These are phyloP conservation scores for Troglohyphantes excavatus DNA, from an alignment of 2,888 invertebrate species.

Conservation along the genomic window DNA sequence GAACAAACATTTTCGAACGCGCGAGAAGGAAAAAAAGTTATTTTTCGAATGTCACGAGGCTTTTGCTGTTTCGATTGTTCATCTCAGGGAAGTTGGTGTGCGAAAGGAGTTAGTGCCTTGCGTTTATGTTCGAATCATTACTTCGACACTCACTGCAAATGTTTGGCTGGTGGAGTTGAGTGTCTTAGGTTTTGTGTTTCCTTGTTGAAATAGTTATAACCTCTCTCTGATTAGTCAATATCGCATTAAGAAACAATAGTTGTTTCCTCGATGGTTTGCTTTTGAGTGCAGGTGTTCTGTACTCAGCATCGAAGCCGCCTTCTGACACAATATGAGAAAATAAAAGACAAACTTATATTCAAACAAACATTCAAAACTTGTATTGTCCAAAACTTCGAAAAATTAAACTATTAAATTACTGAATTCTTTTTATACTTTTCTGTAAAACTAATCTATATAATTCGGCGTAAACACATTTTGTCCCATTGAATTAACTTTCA, in stretches of 20 bases:
- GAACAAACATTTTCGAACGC: slow-evolving; percentile 2
- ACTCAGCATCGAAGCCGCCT: too few species aligned
- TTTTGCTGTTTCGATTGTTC: neutral
- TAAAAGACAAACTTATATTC: too few species aligned
- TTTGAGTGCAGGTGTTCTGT: neutral
- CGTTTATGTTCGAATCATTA: neutral
- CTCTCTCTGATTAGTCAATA: neutral
- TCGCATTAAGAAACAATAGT: neutral
- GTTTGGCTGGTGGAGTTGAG: neutral
- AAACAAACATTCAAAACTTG: too few species aligned
- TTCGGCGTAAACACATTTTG: too few species aligned
- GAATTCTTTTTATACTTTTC: too few species aligned
- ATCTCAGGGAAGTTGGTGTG: neutral
- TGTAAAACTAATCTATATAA: too few species aligned
- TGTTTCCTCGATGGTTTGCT: neutral
- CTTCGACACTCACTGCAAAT: neutral
- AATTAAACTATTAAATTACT: too few species aligned
- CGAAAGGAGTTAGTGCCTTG: too few species aligned
- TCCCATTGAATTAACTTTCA: too few species aligned
- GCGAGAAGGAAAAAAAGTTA: neutral
- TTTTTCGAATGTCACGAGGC: neutral
- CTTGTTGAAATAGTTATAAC: neutral
- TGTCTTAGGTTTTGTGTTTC: neutral
- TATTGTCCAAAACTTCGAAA: too few species aligned
- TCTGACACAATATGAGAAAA: too few species aligned